These are phyloP conservation scores for Saccostrea glomerata DNA, from an alignment of 1,140 invertebrate genomes.

Conservation along the genomic window DNA sequence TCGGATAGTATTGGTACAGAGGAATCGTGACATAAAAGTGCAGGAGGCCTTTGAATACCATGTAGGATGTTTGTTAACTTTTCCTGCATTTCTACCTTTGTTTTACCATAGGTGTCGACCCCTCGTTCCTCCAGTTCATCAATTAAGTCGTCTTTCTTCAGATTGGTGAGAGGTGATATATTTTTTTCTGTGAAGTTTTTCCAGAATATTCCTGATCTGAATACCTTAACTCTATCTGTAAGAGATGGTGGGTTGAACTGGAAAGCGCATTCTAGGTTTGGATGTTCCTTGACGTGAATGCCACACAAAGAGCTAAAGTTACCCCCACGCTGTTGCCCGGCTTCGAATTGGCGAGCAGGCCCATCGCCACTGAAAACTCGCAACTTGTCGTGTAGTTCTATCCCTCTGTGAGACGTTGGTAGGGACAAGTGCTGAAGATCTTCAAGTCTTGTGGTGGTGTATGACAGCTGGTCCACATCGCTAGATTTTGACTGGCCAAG, in stretches of 20 bases:
- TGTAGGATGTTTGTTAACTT: background rate
- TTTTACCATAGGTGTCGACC: background rate
- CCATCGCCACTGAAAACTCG: slow-evolving; percentile 51
- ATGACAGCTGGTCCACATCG: slow-evolving; percentile 43
- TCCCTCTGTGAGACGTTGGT: background rate
- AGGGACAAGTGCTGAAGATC: background rate
- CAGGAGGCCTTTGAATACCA: slow-evolving; percentile 43
- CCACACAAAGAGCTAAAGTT: slow-evolving; percentile 37
- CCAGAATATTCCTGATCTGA: background rate
- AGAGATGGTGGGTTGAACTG: background rate
- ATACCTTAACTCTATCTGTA: background rate
- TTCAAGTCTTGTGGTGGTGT: background rate
- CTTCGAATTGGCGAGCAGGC: slow-evolving; percentile 44
- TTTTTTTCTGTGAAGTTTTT: background rate
- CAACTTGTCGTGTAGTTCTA: background rate
- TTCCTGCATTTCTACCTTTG: background rate
- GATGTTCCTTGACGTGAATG: background rate
- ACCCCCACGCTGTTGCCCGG: slow-evolving; percentile 41
- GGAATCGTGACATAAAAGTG: background rate
- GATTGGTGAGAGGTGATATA: background rate
- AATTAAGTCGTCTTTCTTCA: slow-evolving; percentile 1
- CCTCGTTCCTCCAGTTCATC: slow-evolving; percentile 27
- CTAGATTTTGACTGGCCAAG: slow-evolving; percentile 38
- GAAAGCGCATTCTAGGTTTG: background rate
- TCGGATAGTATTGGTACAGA: background rate